Percentiles rank a stretch among this genome's conserved stretches.
Evolutionary conservation across 2,113 vertebrate species (phyloP).

Genomic region (Hippocampus zosterae): DNA sequence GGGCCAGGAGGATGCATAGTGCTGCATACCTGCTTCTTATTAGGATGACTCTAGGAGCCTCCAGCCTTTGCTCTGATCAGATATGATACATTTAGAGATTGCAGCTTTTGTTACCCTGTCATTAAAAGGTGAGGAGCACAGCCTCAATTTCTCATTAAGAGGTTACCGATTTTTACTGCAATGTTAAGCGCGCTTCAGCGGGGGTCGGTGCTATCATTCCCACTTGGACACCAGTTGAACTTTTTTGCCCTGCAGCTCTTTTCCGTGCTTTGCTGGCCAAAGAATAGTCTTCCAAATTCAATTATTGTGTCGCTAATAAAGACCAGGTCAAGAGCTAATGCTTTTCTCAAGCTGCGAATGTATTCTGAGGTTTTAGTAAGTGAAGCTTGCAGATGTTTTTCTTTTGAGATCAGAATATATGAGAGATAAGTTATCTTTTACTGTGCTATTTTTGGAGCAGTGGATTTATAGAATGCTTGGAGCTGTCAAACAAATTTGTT

Average conservation of each 20-base stretch:
- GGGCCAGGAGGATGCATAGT: slow-evolving; percentile 58
- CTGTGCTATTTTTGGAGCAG: slow-evolving; percentile 38
- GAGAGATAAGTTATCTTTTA: slow-evolving; percentile 49
- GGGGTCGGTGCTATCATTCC: slow-evolving; percentile 17
- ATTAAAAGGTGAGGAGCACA: slow-evolving; percentile 21
- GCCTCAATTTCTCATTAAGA: slow-evolving; percentile 20
- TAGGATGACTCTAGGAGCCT: slow-evolving; percentile 55
- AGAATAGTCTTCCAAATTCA: slow-evolving; percentile 81
- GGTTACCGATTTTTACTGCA: slow-evolving; percentile 30
- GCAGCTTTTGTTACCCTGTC: slow-evolving; percentile 35
- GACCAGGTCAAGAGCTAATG: slow-evolving; percentile 81
- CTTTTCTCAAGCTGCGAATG: slow-evolving; percentile 52
- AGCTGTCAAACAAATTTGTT: slow-evolving; percentile 63
- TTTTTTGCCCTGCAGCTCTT: slow-evolving; percentile 71
- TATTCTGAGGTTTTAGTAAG: slow-evolving; percentile 17
- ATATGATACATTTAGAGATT: slow-evolving; percentile 52
- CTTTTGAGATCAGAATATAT: background rate
- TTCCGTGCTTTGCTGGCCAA: slow-evolving; percentile 77
- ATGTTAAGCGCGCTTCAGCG: background rate
- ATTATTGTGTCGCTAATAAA: slow-evolving; percentile 93
- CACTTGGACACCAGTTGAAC: slow-evolving; percentile 51
- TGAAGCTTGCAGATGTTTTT: slow-evolving; percentile 24
- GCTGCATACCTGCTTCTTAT: slow-evolving; percentile 72
- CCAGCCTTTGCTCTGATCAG: slow-evolving; percentile 29
- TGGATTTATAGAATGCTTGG: slow-evolving; percentile 49